Conservation (phyloP, 1,140 invertebrate genomes). For the Nasonia vitripennis region DNA sequence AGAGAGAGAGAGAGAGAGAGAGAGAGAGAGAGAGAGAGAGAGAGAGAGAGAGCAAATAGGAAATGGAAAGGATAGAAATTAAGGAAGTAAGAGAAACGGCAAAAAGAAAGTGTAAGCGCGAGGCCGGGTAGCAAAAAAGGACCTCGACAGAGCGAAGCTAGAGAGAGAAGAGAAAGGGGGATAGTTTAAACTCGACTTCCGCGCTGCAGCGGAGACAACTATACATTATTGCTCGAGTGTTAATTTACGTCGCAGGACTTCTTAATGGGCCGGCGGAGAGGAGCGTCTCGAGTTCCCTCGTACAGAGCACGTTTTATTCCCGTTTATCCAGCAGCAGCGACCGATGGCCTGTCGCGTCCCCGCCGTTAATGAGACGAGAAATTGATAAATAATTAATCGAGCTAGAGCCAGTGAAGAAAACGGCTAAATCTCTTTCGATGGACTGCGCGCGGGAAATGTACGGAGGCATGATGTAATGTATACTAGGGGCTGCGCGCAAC, state of each 20-base stretch:
- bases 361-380: slow-evolving; percentile 24
- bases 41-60: not conserved
- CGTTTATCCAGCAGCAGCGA: not conserved
- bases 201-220: slow-evolving; percentile 23
- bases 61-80: not conserved
- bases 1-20: not conserved
- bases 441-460: not conserved
- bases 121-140: not conserved
- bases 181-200: slow-evolving; percentile 37
- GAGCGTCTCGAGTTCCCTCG: not conserved
- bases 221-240: slow-evolving; percentile 44
- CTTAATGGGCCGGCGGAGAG: slow-evolving; percentile 28
- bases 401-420: not conserved
- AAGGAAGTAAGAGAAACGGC: no score
- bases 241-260: slow-evolving; percentile 36
- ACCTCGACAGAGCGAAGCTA: not conserved
- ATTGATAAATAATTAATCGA: slow-evolving; percentile 42
- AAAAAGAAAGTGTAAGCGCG: not conserved
- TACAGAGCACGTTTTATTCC: slow-evolving; percentile 5
- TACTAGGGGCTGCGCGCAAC: not conserved
- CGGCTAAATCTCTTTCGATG: not conserved
- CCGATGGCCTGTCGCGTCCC: not conserved
- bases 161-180: not conserved
- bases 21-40: slow-evolving; percentile 20
- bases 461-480: not conserved